Conservation (phyloP, 2,113 vertebrate genomes). For the Planiliza haematocheilus region DNA sequence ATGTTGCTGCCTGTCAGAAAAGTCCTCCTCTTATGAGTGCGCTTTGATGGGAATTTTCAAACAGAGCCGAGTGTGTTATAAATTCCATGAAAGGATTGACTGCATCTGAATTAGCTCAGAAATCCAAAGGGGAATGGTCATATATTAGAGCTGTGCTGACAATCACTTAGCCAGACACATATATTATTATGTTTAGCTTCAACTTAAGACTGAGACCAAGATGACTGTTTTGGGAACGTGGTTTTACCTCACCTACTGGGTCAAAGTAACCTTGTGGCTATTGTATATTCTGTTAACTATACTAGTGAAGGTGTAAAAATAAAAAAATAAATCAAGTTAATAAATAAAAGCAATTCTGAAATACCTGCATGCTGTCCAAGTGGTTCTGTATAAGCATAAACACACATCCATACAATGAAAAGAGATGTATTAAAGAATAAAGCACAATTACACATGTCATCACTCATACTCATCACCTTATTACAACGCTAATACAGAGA, state of each 20-base stretch:
- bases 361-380: slow-evolving; percentile 99
- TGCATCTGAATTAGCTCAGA: slow-evolving; percentile 44
- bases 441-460: slow-evolving; percentile 76
- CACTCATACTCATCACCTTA: slow-evolving; percentile 48
- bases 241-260: slow-evolving; percentile 14
- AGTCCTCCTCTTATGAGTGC: slow-evolving; percentile 27
- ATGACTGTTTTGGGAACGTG: slow-evolving; percentile 5
- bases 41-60: slow-evolving; percentile 48
- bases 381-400: slow-evolving; percentile 93
- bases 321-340: slow-evolving; percentile 51
- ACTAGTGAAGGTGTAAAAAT: slow-evolving; percentile 29
- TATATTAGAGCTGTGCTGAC: slow-evolving; percentile 21
- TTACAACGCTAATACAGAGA: slow-evolving; percentile 23
- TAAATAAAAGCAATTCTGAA: slow-evolving; percentile 78
- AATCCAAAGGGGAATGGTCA: slow-evolving; percentile 46
- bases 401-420: slow-evolving; percentile 85
- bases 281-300: slow-evolving; percentile 15
- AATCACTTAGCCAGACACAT: slow-evolving; percentile 2
- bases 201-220: background rate
- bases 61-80: slow-evolving; percentile 36
- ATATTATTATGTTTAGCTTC: background rate
- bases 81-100: slow-evolving; percentile 25
- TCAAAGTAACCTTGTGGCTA: slow-evolving; percentile 29
- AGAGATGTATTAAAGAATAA: slow-evolving; percentile 84
- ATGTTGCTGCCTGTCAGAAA: slow-evolving; percentile 49